A percentile compares a stretch with the other conserved stretches of the same genome.
Conservation (phyloP, 2,113 vertebrate genomes). For the Scartelaos histophorus region DNA sequence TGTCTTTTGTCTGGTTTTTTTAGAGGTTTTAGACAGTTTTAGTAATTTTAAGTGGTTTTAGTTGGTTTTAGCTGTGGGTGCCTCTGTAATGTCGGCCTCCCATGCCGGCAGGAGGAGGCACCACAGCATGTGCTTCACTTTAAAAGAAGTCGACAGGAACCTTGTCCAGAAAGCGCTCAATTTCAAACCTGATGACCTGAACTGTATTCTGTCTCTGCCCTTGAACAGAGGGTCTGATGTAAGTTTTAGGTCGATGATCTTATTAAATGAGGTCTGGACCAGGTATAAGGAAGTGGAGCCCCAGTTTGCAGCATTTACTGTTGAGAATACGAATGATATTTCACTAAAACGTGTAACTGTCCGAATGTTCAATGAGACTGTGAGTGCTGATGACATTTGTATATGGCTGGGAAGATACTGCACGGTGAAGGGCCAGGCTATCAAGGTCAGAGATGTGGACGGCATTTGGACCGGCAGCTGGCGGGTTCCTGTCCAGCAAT, state of each 20-base stretch:
- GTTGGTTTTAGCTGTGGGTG: background rate
- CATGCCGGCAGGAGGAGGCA: conserved; percentile 3
- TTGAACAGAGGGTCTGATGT: background rate
- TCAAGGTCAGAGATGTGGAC: conserved; percentile 1
- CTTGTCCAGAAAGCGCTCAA: background rate
- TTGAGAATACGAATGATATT: background rate
- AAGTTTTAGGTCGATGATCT: background rate
- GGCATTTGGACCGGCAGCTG: conserved; percentile 3
- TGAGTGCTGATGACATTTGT: background rate
- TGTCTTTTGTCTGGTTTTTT: too few species aligned
- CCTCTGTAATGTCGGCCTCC: background rate
- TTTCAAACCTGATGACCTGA: background rate
- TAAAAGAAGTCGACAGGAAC: background rate
- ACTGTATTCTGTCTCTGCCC: background rate
- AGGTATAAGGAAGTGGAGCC: background rate
- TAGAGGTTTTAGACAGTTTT: too few species aligned
- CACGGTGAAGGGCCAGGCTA: conserved; percentile 1
- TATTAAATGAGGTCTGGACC: background rate
- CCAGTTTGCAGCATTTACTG: background rate
- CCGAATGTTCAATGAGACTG: background rate
- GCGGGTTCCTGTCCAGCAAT: background rate
- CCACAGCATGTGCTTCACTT: background rate
- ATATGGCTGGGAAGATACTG: background rate
- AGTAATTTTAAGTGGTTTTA: background rate
- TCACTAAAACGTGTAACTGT: background rate